These are phyloP conservation scores for Stylophora pistillata DNA, from an alignment of 64 coral and sea anemone species.

Conservation along the genomic window DNA sequence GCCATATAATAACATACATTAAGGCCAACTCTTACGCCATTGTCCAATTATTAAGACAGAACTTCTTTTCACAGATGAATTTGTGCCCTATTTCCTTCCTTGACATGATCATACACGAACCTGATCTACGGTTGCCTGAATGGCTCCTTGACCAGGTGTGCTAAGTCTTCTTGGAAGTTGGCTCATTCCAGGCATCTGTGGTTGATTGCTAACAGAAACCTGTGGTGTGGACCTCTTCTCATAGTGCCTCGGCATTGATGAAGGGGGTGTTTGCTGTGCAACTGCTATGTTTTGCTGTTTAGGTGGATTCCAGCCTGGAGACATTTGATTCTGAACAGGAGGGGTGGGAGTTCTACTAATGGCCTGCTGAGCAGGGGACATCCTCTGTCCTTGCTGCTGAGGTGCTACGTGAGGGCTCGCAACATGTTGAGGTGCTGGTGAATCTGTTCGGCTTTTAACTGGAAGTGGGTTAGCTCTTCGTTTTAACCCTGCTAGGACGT, in stretches of 20 bases:
- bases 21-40: no score
- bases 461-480: conserved; percentile 69
- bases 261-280: background rate
- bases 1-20: no score
- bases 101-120: background rate
- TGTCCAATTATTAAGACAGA: no score
- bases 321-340: conserved; percentile 9
- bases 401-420: background rate
- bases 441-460: conserved; percentile 66
- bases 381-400: conserved; percentile 39
- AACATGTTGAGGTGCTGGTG: conserved; percentile 43
- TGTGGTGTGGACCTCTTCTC: background rate
- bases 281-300: conserved; percentile 20
- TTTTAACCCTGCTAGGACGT: conserved; percentile 75
- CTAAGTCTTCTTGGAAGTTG: background rate
- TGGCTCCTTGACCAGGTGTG: background rate
- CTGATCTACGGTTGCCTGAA: conserved; percentile 6
- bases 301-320: conserved; percentile 24
- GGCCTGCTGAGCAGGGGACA: conserved; percentile 31
- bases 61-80: no score
- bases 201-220: background rate
- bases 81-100: no score
- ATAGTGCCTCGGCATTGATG: background rate
- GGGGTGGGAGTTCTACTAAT: conserved; percentile 13
- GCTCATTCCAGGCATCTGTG: conserved; percentile 20